These are phyloP conservation scores for Dolichoris vasculosae DNA, from an alignment of 1,140 invertebrate species.

Conservation along the genomic window DNA sequence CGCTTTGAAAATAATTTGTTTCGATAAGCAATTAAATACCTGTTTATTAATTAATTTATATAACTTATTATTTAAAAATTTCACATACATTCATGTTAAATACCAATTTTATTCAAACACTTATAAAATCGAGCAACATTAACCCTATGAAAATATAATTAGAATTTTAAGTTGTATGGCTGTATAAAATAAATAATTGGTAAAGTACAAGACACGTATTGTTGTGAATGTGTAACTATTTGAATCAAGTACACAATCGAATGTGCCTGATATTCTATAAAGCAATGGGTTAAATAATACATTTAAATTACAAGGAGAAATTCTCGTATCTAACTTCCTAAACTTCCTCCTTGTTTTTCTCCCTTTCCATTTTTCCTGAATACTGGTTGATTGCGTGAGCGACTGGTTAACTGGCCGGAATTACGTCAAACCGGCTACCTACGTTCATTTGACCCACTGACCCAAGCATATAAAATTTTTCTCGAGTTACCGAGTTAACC, in stretches of 20 bases:
- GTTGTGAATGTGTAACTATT: neutral
- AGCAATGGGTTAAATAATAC: neutral
- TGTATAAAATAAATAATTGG: neutral
- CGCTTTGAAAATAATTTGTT: too few relatives aligned
- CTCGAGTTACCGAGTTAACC: neutral
- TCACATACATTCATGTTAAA: too few relatives aligned
- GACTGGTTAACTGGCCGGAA: constrained; percentile 57
- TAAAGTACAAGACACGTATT: neutral
- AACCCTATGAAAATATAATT: too few relatives aligned
- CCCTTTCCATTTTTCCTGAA: neutral
- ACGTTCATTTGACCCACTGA: constrained; percentile 67
- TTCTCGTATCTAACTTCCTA: neutral
- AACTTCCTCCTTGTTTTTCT: neutral
- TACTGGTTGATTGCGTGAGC: constrained; percentile 62
- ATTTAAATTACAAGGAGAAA: neutral
- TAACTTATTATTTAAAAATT: too few relatives aligned
- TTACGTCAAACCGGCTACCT: constrained; percentile 58
- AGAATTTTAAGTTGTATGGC: neutral
- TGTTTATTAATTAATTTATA: too few relatives aligned
- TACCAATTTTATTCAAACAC: too few relatives aligned
- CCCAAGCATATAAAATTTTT: constrained; percentile 53
- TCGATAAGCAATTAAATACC: too few relatives aligned
- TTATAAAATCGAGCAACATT: too few relatives aligned
- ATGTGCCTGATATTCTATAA: neutral
- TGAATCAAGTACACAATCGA: neutral